phyloP scores from a whole-genome alignment of 2,113 vertebrate genomes.

The Choloepus hoffmanni region DNA sequence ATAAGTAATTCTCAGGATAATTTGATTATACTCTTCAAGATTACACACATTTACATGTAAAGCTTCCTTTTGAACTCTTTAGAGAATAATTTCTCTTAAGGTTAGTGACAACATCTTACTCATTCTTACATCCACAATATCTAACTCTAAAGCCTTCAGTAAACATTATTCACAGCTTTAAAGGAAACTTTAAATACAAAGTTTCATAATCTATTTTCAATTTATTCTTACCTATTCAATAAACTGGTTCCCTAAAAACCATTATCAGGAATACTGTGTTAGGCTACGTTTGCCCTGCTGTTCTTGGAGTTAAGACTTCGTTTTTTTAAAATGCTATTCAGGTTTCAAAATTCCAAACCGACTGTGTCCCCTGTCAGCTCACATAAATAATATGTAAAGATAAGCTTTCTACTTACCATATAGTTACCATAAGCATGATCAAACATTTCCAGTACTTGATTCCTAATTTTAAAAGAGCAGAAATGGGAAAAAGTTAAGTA shows the following conservation, averaged over 20 bases:
- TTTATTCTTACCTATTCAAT: slow-evolving; percentile 30
- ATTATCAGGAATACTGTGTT: background rate
- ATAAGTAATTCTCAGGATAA: slow-evolving; percentile 48
- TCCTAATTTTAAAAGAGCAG: slow-evolving; percentile 87
- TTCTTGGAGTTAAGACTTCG: slow-evolving; percentile 38
- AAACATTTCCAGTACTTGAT: slow-evolving; percentile 99
- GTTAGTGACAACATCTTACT: background rate
- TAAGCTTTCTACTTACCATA: slow-evolving; percentile 91
- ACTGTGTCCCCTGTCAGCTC: background rate
- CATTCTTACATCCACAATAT: background rate
- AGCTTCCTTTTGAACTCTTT: slow-evolving; percentile 21
- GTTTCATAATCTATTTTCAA: slow-evolving; percentile 28
- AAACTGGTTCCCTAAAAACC: background rate
- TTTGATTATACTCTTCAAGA: slow-evolving; percentile 35
- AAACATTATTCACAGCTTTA: background rate
- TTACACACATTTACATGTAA: slow-evolving; percentile 16
- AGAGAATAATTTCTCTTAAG: slow-evolving; percentile 13
- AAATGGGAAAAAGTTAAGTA: slow-evolving; percentile 66
- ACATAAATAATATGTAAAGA: background rate
- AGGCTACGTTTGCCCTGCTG: background rate
- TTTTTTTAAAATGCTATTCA: slow-evolving; percentile 30
- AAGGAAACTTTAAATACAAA: slow-evolving; percentile 36
- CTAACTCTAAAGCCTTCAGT: slow-evolving; percentile 1
- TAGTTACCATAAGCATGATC: slow-evolving; percentile 99
- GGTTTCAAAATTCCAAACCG: slow-evolving; percentile 27